Conservation (phyloP, 1,140 invertebrate genomes). For the Ceratina japonica region DNA sequence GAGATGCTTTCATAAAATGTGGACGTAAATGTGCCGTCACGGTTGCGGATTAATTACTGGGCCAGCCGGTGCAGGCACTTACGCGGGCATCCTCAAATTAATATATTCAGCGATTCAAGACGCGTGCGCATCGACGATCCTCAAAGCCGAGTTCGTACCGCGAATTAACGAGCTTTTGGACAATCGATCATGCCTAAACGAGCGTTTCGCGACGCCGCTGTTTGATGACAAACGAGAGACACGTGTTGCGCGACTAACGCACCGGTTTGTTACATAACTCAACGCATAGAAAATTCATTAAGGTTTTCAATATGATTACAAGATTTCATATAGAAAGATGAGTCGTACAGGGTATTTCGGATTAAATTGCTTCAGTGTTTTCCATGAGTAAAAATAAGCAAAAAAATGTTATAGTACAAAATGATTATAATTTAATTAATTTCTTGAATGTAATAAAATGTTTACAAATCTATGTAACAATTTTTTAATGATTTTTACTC, state of each 20-base stretch:
- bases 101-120: constrained; percentile 28
- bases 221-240: constrained; percentile 33
- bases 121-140: constrained; percentile 15
- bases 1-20: neutral
- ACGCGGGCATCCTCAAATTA: constrained; percentile 15
- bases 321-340: no score
- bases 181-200: constrained; percentile 34
- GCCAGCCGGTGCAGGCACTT: neutral
- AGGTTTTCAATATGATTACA: no score
- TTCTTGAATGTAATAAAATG: no score
- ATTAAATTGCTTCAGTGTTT: no score
- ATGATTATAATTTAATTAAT: no score
- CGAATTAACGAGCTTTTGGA: constrained; percentile 5
- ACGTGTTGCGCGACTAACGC: neutral
- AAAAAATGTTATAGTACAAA: no score
- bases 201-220: constrained; percentile 1
- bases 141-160: neutral
- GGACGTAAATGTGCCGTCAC: constrained; percentile 1
- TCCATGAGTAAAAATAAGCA: no score
- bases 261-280: no score
- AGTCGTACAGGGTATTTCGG: no score
- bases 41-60: constrained; percentile 5
- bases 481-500: no score
- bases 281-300: no score
- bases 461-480: no score